Percentiles rank a stretch among this genome's conserved stretches.
Evolutionary conservation across 2,113 vertebrate genomes (phyloP).

Genomic region (Odobenus rosmarus): DNA sequence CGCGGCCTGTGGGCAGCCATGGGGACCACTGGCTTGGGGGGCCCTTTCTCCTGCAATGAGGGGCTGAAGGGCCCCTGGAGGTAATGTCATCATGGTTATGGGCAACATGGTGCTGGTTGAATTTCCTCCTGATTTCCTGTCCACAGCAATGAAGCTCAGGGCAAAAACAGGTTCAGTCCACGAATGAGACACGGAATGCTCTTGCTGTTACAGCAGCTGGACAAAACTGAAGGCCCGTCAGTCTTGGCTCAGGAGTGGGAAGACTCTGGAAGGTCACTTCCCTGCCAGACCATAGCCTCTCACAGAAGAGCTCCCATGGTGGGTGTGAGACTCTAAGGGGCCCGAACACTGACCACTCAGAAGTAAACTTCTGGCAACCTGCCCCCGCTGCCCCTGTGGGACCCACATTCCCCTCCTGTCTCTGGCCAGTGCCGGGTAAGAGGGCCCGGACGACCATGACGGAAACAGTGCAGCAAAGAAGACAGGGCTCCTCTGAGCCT

Average conservation of each 20-base stretch:
- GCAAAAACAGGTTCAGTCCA: background rate
- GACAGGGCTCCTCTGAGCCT: background rate
- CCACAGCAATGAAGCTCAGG: background rate
- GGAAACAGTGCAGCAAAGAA: background rate
- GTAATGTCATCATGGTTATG: background rate
- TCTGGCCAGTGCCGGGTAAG: rapidly evolving
- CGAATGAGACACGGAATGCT: rapidly evolving
- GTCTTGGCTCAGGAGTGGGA: background rate
- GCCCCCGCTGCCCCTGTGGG: background rate
- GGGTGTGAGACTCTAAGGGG: background rate
- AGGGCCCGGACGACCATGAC: too few species aligned
- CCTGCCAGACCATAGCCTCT: background rate
- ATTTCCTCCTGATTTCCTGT: background rate
- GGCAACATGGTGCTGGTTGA: background rate
- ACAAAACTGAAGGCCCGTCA: background rate
- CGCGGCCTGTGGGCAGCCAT: background rate
- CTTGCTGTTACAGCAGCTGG: background rate
- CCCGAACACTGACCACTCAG: background rate
- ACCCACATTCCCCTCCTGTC: background rate
- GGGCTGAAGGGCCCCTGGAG: background rate
- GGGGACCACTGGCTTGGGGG: background rate
- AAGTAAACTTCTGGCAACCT: background rate
- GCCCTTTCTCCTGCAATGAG: background rate
- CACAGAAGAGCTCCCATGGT: background rate
- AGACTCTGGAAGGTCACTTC: background rate